phyloP scores from a whole-genome alignment of 2,888 invertebrate genomes.

The Latrodectus elegans region DNA sequence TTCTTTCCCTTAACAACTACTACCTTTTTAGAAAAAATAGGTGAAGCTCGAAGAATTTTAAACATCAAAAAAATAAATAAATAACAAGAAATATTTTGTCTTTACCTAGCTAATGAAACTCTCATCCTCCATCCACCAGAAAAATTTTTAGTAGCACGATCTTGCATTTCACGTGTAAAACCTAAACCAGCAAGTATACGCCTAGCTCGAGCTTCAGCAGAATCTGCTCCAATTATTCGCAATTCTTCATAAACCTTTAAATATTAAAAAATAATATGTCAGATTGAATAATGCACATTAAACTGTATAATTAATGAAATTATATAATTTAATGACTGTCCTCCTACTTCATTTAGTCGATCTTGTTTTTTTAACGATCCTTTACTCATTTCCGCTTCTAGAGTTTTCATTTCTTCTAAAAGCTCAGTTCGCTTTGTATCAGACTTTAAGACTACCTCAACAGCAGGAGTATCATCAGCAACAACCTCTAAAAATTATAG shows the following conservation, averaged over 20 bases:
- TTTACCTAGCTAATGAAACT: constrained; percentile 91
- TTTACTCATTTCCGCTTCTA: constrained; percentile 79
- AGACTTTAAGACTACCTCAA: constrained; percentile 93
- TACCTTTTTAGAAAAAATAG: neutral
- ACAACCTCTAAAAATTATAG: constrained; percentile 83
- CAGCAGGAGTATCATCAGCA: constrained; percentile 93
- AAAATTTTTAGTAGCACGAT: constrained; percentile 84
- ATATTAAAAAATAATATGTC: neutral
- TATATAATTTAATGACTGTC: too few relatives aligned
- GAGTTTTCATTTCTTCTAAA: constrained; percentile 86
- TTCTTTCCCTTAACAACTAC: too few relatives aligned
- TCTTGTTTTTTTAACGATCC: constrained; percentile 65
- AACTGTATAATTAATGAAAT: too few relatives aligned
- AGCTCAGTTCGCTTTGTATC: constrained; percentile 91
- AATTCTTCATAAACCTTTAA: constrained; percentile 90
- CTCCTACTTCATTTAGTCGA: constrained; percentile 62
- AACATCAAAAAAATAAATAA: neutral
- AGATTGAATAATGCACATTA: too few relatives aligned
- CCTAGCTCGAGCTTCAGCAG: constrained; percentile 96
- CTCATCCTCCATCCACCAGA: constrained; percentile 98
- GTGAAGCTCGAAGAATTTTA: neutral
- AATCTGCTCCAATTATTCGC: constrained; percentile 96
- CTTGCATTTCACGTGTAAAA: constrained; percentile 86
- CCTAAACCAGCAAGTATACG: constrained; percentile 98
- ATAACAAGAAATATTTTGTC: neutral